A percentile compares a stretch with the other conserved stretches of the same genome.
Conservation (phyloP, 2,888 invertebrate species). For the Andricus quercusramuli region DNA sequence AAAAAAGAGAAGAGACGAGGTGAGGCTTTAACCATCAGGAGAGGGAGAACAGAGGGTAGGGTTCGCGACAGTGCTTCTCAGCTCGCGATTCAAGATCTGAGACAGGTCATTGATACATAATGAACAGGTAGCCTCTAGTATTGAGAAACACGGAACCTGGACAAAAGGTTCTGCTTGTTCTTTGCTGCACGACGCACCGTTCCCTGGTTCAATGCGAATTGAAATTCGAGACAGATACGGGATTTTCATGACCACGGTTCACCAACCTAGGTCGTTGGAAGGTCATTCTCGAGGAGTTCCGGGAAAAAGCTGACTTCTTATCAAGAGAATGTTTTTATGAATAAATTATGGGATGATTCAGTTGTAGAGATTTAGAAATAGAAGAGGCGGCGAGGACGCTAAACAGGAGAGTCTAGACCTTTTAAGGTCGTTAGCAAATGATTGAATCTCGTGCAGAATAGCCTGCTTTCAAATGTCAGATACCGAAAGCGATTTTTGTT, state of each 20-base stretch:
- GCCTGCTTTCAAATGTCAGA: background rate
- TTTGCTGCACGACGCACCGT: background rate
- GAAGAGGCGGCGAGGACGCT: too few species aligned
- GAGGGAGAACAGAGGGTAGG: slow-evolving; percentile 46
- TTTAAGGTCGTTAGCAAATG: background rate
- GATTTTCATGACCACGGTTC: slow-evolving; percentile 19
- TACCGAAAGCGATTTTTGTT: background rate
- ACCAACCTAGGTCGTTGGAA: slow-evolving; percentile 14
- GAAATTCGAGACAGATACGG: slow-evolving; percentile 20
- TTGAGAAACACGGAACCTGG: slow-evolving; percentile 36
- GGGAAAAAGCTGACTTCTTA: background rate
- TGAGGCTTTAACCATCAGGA: slow-evolving; percentile 49
- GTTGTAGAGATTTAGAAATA: background rate
- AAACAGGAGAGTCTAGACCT: background rate
- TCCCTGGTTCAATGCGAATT: slow-evolving; percentile 25
- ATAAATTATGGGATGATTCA: background rate
- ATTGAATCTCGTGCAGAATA: background rate
- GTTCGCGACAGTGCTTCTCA: slow-evolving; percentile 58
- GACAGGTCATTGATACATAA: slow-evolving; percentile 11
- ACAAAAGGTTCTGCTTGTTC: slow-evolving; percentile 24
- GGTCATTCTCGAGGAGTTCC: slow-evolving; percentile 2
- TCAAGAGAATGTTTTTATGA: background rate
- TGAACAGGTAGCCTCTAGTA: slow-evolving; percentile 5
- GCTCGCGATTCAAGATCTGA: slow-evolving; percentile 59
- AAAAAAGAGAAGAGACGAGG: slow-evolving; percentile 43